Evolutionary conservation across 53 echinoderm and acorn worm species (phyloP), one percentile per base, ranked within the genome.

Genomic region (Pentamera pediparva): DNA sequence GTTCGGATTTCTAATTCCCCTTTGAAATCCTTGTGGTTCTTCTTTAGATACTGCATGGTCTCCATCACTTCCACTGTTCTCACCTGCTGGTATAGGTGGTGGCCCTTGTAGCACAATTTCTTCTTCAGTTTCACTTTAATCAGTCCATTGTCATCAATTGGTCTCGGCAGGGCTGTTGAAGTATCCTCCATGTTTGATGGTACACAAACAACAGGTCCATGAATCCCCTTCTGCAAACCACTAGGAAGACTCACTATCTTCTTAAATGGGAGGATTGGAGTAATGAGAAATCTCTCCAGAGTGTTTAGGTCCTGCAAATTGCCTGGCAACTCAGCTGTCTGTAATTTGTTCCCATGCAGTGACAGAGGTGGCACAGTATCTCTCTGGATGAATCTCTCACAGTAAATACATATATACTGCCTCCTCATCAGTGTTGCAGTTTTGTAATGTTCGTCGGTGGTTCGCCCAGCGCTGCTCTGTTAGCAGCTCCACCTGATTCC

Each of bases 81-180:
- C n/a, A n/a, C 79, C 72, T 79, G 79, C 37, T 89, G 71, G 48
- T 78, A 82, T 41, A 81, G 31, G 67, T 85, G 85, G 74, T 89
- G 37, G 0, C 83, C 64, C 60, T 79, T 86, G 56, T 86, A 86
- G 0, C 50, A 38, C 47, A 90, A 76, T 28, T 87, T 90, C 33
- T 87, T 25, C 49, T 90, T 87, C n/a, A 86, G 47, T 31, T 86
- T 83, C 0, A 83, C 83, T 29, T 67, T 45, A 24, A 86, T 90
- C 7, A 90, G 35, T 43, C 78, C 32, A 76, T 79, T 47, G 35
- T 76, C 76, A 40, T 35, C 37, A 15, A 62, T 5, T 25, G 62
- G 55, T 34, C 84, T 41, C n/a, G 84, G 84, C 17, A 79, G 53
- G 7, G 43, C 52, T 8, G 67, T 2, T 62, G 62, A 61, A 31